Conservation (phyloP, 2,888 invertebrate species). For the Hofmannophila pseudospretella region DNA sequence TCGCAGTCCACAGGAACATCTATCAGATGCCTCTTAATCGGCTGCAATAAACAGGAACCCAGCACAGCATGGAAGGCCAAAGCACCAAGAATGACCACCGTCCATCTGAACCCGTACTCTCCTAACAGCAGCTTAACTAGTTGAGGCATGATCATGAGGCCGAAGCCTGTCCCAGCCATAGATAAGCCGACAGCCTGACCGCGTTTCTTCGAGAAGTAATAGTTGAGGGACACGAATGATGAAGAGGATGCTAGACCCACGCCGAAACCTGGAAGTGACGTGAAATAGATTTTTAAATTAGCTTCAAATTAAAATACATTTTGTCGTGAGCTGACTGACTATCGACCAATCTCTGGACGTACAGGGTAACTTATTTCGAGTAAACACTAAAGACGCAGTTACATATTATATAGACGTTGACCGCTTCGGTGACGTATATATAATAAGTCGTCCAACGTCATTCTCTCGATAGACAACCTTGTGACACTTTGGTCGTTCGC, state of each 20-base stretch:
- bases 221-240: conserved; percentile 87
- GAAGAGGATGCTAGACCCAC: conserved; percentile 87
- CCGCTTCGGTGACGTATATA: too few relatives aligned
- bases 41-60: conserved; percentile 83
- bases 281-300: too few relatives aligned
- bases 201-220: conserved; percentile 85
- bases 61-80: conserved; percentile 82
- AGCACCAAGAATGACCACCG: conserved; percentile 82
- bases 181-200: conserved; percentile 89
- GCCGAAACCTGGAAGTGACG: conserved; percentile 82
- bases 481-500: too few relatives aligned
- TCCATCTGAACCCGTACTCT: conserved; percentile 81
- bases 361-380: too few relatives aligned
- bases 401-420: too few relatives aligned
- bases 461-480: too few relatives aligned
- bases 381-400: too few relatives aligned
- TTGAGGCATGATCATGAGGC: conserved; percentile 89
- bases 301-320: too few relatives aligned
- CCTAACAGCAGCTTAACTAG: conserved; percentile 81
- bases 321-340: too few relatives aligned
- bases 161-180: conserved; percentile 88
- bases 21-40: conserved; percentile 83
- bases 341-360: too few relatives aligned
- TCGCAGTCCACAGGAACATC: conserved; percentile 76
- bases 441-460: too few relatives aligned